phyloP scores from a whole-genome alignment of 2,888 invertebrate genomes.

The Diplolepis rosae region DNA sequence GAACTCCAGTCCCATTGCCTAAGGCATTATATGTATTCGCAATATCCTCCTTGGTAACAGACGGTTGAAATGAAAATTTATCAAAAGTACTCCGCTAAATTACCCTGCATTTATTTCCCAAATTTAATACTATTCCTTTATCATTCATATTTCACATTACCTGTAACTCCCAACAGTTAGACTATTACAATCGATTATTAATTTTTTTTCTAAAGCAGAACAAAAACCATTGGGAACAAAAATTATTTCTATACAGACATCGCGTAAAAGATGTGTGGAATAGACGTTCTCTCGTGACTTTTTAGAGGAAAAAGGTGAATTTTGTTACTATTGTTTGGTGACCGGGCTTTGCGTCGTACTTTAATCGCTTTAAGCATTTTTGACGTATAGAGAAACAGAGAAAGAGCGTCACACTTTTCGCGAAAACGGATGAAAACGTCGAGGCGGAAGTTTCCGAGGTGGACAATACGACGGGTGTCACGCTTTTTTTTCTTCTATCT shows the following conservation, averaged over 20 bases:
- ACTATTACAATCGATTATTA: too few species aligned
- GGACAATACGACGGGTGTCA: constrained; percentile 62
- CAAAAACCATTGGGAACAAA: too few species aligned
- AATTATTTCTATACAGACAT: too few species aligned
- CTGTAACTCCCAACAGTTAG: too few species aligned
- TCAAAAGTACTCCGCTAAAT: background rate
- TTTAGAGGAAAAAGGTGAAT: background rate
- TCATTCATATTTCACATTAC: background rate
- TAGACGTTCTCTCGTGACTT: too few species aligned
- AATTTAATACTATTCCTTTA: background rate
- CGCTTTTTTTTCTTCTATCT: constrained; percentile 50
- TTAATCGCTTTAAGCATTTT: constrained; percentile 61
- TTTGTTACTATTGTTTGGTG: constrained; percentile 3
- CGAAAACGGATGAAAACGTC: constrained; percentile 33
- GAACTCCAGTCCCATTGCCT: constrained; percentile 27
- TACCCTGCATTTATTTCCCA: background rate
- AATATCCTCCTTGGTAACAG: constrained; percentile 35
- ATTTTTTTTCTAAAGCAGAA: too few species aligned
- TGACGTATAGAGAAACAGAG: constrained; percentile 43
- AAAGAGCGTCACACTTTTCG: constrained; percentile 28
- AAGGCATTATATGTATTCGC: constrained; percentile 37
- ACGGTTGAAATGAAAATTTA: background rate
- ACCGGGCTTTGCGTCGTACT: constrained; percentile 38
- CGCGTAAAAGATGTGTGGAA: too few species aligned
- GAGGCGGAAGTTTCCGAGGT: constrained; percentile 27